Percentiles rank a stretch among this genome's conserved stretches.
These are phyloP conservation scores for Seriola rivoliana DNA, from an alignment of 2,113 vertebrate genomes.

Conservation along the genomic window DNA sequence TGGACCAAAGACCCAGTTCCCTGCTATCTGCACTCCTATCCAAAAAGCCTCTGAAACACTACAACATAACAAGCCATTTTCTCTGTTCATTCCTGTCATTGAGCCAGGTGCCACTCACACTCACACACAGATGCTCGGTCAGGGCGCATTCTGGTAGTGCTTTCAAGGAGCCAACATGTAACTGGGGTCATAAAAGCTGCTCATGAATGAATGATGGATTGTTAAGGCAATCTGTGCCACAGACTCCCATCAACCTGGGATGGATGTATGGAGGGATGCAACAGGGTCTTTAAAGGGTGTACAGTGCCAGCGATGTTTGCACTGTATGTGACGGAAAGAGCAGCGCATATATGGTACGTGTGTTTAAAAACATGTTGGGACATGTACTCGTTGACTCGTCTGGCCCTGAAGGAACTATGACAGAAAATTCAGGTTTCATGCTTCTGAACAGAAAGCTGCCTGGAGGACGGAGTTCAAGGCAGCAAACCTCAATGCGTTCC, in stretches of 20 bases:
- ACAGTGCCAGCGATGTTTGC: background rate
- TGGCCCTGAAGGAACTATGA: background rate
- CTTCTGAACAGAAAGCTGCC: constrained; percentile 27
- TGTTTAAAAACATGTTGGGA: constrained; percentile 7
- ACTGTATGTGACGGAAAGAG: background rate
- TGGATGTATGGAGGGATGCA: constrained; percentile 35
- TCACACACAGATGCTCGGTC: constrained; percentile 30
- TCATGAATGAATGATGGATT: constrained; percentile 79
- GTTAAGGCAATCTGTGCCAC: constrained; percentile 60
- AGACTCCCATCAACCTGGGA: constrained; percentile 22
- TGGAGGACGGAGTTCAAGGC: constrained; percentile 32
- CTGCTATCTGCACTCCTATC: constrained; percentile 7
- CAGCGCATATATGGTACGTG: background rate
- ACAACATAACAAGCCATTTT: constrained; percentile 28
- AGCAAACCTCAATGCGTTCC: constrained; percentile 34
- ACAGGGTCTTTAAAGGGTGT: constrained; percentile 15
- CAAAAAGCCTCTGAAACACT: constrained; percentile 43
- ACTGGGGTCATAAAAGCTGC: constrained; percentile 70
- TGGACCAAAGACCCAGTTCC: constrained; percentile 42
- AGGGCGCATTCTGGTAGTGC: constrained; percentile 52
- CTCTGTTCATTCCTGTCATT: constrained; percentile 28
- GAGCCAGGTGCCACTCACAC: constrained; percentile 60
- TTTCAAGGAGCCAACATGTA: constrained; percentile 68
- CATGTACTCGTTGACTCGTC: constrained; percentile 7
- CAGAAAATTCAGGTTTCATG: background rate